Base-by-base conservation (phyloP, 2,888 invertebrate genomes). In the Mimas tiliae region DNA sequence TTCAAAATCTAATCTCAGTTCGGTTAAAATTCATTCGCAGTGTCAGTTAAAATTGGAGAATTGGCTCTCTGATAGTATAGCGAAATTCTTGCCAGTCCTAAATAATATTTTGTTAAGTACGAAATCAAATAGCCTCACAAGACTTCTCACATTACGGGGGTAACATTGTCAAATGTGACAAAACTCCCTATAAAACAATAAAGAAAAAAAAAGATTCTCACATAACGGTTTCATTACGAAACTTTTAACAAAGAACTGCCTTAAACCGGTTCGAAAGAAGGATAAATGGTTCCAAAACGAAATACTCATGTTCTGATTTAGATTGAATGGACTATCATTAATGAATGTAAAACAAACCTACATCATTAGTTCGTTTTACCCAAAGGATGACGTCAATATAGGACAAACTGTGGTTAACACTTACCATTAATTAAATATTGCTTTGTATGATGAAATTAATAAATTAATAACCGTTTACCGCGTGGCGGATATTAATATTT, bases 351-450 rank as follows among this genome's bases (percentile, higher is more conserved):
- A 34, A 34, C 53, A 34, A 16, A 1, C 9, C 50, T 19, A 50
- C 50, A 19, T 50, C 50, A 50, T 19, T 12, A 9, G 16, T 8
- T 16, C 58, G 11, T 12, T 16, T 8, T 19, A 58, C 27, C 12
- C 42, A 42, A 42, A 6, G 12, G 12, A 38, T 58, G 58, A 58
- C 58, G 58, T 42, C 58, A 42, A 58, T 58, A 19, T 38, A 42
- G 58, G 58, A 42, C 58, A 58, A 58, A 19, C 12, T 19, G 58
- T 12, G 38, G 58, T 58, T 42, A 58, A 19, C 38, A 42, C 19
- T 42, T 34, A 55, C 55, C 55, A 34, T n/a, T n/a, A 19, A 55
- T n/a, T n/a, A 16, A 38, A 38, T n/a, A 38, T 14, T 34, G 12
- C 42, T 38, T 12, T 9, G 19, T 19, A 19, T 9, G 16, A 55